A percentile compares a stretch with the other conserved stretches of the same genome.
Conservation (phyloP, 2,113 vertebrate species). For the Terrapene triunguis region DNA sequence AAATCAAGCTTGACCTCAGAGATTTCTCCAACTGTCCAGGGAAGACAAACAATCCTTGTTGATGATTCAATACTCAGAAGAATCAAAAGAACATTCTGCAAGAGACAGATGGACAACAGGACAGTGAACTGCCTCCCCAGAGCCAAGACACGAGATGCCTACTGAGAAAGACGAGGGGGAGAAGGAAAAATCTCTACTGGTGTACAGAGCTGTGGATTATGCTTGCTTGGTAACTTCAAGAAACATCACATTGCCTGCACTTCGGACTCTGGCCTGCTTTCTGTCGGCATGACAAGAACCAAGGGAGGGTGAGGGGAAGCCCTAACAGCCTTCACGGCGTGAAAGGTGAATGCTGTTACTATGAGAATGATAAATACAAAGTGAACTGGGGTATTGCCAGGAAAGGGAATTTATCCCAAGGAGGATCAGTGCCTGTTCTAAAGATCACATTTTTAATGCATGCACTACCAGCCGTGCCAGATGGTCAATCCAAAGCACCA, state of each 20-base stretch:
- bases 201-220: background rate
- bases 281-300: background rate
- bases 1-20: no score
- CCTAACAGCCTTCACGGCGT: background rate
- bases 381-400: background rate
- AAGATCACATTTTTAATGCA: constrained; percentile 48
- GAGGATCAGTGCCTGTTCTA: background rate
- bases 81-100: no score
- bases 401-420: background rate
- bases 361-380: constrained; percentile 12
- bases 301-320: background rate
- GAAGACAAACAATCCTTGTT: no score
- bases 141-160: no score
- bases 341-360: background rate
- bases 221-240: background rate
- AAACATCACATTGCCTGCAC: background rate
- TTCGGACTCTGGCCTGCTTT: background rate
- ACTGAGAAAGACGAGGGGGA: background rate
- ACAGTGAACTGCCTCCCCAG: no score
- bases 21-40: no score
- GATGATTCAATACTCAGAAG: no score
- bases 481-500: constrained; percentile 62
- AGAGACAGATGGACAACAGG: no score
- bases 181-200: background rate
- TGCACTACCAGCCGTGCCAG: constrained; percentile 23